A percentile compares a stretch with the other conserved stretches of the same genome.
Conservation (phyloP, 2,888 invertebrate genomes). For the Aphrophora alni region DNA sequence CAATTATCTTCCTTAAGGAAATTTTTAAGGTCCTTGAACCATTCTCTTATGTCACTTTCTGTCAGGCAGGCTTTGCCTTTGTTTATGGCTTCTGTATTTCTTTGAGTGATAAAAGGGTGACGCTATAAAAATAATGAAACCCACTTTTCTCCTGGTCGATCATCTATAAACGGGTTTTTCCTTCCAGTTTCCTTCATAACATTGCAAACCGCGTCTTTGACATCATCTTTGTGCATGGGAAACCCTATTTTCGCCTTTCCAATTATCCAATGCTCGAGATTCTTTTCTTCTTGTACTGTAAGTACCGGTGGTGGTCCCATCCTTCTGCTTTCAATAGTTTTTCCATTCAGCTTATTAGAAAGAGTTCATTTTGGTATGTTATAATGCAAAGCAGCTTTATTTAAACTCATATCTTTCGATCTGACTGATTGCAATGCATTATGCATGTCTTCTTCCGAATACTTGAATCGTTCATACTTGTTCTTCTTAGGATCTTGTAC, state of each 20-base stretch:
- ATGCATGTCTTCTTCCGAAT: no score
- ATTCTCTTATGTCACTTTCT: slow-evolving; percentile 48
- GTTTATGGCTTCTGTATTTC: slow-evolving; percentile 38
- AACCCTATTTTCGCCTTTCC: slow-evolving; percentile 48
- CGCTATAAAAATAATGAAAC: slow-evolving; percentile 39
- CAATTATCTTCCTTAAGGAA: slow-evolving; percentile 46
- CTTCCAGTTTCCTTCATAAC: slow-evolving; percentile 41
- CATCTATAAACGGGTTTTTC: slow-evolving; percentile 43
- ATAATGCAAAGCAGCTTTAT: no score
- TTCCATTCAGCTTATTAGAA: no score
- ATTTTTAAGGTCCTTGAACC: slow-evolving; percentile 46
- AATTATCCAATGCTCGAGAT: slow-evolving; percentile 44
- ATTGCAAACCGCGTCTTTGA: slow-evolving; percentile 49
- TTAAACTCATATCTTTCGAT: no score
- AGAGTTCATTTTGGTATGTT: no score
- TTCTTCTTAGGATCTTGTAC: no score
- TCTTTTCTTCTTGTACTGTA: slow-evolving; percentile 6
- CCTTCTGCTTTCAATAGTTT: not conserved
- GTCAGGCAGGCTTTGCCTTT: slow-evolving; percentile 45
- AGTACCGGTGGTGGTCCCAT: slow-evolving; percentile 21
- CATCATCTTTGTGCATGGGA: slow-evolving; percentile 49
- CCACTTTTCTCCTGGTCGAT: slow-evolving; percentile 43
- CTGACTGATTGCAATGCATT: no score
- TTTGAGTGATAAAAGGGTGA: slow-evolving; percentile 41
- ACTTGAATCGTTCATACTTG: no score